Evolutionary conservation across 2,113 vertebrate genomes (phyloP), one percentile per base, ranked within the genome.

Genomic region (Sphaerodactylus townsendi): DNA sequence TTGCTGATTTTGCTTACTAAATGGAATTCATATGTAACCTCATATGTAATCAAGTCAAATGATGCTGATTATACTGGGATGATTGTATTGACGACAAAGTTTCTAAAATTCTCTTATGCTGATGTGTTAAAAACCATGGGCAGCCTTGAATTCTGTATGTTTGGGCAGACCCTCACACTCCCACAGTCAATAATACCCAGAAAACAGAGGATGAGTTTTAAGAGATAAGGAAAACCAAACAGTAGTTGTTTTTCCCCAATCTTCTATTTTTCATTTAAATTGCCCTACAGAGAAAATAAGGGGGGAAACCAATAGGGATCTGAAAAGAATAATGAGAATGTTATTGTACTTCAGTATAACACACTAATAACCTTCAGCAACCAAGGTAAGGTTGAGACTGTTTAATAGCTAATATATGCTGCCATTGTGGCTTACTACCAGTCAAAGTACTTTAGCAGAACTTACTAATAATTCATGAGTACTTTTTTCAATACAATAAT

Each of bases 391-490:
- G 59, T 66, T 48, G 71, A 66, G 41, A 19, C 59, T 75, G 10
- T 71, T 70, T 39, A 75, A 50, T 33, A 83, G n/a, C 41, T 75
- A 50, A 75, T 75, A 75, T 75, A 65, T 65, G 72, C 71, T 50
- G 41, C 39, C 81, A 65, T n/a, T 82, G 81, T 75, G 53, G 30
- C 59, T 82, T 75, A 48, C 44, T n/a, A 48, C 21, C 11, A 48
- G 70, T 75, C 53, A 64, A 64, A 82, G 56, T n/a, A 73, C 62
- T 82, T 82, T 56, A 82, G n/a, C 37, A 62, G 69, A 72, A 73
- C 53, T 73, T 46, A 44, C 81, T 82, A 82, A 73, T 75, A 75
- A 65, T 83, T 83, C 71, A 83, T 75, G 71, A 75, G 39, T 11
- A 65, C 46, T 48, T 75, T 46, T 83, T 83, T 74, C 30, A 74